Evolutionary conservation across 2,113 vertebrate genomes (phyloP).

Genomic region (Bujurquina vittata): DNA sequence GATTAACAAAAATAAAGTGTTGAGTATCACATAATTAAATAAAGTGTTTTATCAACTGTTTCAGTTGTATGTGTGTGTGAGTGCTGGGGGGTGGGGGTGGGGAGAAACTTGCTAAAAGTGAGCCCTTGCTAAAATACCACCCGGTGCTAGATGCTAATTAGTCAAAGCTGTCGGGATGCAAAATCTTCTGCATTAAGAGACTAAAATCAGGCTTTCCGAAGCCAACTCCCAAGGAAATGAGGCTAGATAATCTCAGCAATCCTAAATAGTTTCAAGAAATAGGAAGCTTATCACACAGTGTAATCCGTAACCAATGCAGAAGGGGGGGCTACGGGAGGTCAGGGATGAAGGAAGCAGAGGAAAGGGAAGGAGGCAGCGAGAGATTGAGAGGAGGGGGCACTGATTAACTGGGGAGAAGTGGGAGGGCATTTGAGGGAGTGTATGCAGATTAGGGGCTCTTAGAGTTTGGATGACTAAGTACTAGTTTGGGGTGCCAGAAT

Average conservation of each 20-base stretch:
- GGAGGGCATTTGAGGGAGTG: slow-evolving; percentile 16
- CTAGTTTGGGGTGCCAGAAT: background rate
- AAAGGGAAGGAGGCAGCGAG: slow-evolving; percentile 62
- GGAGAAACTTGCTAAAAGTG: slow-evolving; percentile 72
- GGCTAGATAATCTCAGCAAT: slow-evolving; percentile 81
- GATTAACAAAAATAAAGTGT: slow-evolving; percentile 13
- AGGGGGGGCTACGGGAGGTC: slow-evolving; percentile 46
- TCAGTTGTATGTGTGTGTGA: slow-evolving; percentile 19
- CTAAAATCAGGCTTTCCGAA: slow-evolving; percentile 80
- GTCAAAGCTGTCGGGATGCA: slow-evolving; percentile 80
- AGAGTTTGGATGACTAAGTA: background rate
- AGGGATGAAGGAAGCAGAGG: slow-evolving; percentile 49
- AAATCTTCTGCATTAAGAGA: slow-evolving; percentile 78
- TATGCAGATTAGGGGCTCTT: background rate
- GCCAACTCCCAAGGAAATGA: slow-evolving; percentile 77
- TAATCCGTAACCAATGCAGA: slow-evolving; percentile 78
- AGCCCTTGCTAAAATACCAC: slow-evolving; percentile 69
- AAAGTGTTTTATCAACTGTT: slow-evolving; percentile 11
- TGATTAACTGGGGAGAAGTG: slow-evolving; percentile 35
- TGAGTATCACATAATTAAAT: slow-evolving; percentile 51
- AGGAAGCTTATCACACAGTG: slow-evolving; percentile 85
- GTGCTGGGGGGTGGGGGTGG: background rate
- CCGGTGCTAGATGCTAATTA: slow-evolving; percentile 81
- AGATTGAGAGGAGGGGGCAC: slow-evolving; percentile 8
- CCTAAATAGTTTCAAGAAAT: slow-evolving; percentile 82